Percentiles rank a stretch among this genome's conserved stretches.
Evolutionary conservation across 2,888 invertebrate species (phyloP).

Genomic region (Drosophila anomalata): DNA sequence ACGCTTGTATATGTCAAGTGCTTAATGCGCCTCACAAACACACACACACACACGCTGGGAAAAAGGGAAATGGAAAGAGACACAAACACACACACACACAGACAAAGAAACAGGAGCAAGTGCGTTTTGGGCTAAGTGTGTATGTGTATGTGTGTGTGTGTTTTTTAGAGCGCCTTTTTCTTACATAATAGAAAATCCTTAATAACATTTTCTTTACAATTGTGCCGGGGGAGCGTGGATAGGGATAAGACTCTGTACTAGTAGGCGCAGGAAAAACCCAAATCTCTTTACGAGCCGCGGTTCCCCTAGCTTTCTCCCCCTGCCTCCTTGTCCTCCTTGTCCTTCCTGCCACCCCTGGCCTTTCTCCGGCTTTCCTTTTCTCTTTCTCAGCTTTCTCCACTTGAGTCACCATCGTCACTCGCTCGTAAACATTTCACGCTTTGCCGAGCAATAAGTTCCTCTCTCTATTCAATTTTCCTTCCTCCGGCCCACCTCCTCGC

Average conservation of each 20-base stretch:
- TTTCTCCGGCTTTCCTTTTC: not conserved
- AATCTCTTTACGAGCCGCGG: slow-evolving; percentile 60
- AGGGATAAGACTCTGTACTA: not conserved
- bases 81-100: not conserved
- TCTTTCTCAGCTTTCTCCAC: slow-evolving; percentile 18
- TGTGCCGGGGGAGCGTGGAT: slow-evolving; percentile 34
- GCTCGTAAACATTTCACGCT: slow-evolving; percentile 80
- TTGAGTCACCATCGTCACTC: slow-evolving; percentile 70
- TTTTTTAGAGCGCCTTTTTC: slow-evolving; percentile 72
- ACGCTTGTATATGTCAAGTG: slow-evolving; percentile 64
- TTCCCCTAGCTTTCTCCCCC: not conserved
- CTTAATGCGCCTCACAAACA: slow-evolving; percentile 59
- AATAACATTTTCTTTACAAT: slow-evolving; percentile 81
- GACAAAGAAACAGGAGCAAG: slow-evolving; percentile 6
- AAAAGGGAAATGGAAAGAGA: not conserved
- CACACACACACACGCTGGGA: not conserved
- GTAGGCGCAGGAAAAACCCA: slow-evolving; percentile 25
- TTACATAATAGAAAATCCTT: slow-evolving; percentile 81
- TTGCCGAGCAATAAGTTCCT: slow-evolving; percentile 74
- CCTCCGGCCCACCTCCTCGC: not conserved
- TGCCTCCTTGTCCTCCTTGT: not conserved
- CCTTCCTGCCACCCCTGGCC: too few species aligned
- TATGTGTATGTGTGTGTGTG: slow-evolving; percentile 24
- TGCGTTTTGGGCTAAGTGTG: not conserved
- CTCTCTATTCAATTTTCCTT: slow-evolving; percentile 28